These are phyloP conservation scores for Ostrea edulis DNA, from an alignment of 1,140 invertebrate genomes.

Conservation along the genomic window DNA sequence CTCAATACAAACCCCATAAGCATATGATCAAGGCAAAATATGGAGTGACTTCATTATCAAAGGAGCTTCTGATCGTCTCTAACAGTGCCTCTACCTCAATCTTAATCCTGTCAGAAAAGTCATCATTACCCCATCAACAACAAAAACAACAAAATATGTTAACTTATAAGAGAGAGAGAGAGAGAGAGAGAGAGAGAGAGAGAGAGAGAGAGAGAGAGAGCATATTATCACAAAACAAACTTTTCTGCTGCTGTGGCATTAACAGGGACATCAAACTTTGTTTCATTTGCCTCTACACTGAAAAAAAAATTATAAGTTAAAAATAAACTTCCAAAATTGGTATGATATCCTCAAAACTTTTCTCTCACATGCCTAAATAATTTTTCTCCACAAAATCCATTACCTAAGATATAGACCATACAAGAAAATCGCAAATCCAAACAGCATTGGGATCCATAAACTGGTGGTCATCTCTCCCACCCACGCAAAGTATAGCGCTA, in stretches of 20 bases:
- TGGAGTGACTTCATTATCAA: slow-evolving; percentile 78
- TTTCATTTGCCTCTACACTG: neutral
- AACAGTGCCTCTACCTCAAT: slow-evolving; percentile 61
- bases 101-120: slow-evolving; percentile 55
- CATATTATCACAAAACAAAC: neutral
- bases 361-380: too few relatives aligned
- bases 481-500: slow-evolving; percentile 80
- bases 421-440: slow-evolving; percentile 78
- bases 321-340: too few relatives aligned
- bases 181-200: too few relatives aligned
- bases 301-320: neutral
- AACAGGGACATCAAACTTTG: neutral
- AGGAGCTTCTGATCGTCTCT: slow-evolving; percentile 67
- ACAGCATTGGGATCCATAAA: slow-evolving; percentile 77
- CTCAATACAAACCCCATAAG: slow-evolving; percentile 75
- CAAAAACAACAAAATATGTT: too few relatives aligned
- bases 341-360: too few relatives aligned
- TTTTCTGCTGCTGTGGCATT: neutral
- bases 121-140: neutral
- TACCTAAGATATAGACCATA: slow-evolving; percentile 76
- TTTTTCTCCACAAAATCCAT: neutral
- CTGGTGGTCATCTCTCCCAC: slow-evolving; percentile 73
- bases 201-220: neutral
- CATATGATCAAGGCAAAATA: slow-evolving; percentile 78
- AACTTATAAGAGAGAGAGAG: too few relatives aligned